Conservation (phyloP, 2,113 vertebrate genomes). For the Litocranius walleri region DNA sequence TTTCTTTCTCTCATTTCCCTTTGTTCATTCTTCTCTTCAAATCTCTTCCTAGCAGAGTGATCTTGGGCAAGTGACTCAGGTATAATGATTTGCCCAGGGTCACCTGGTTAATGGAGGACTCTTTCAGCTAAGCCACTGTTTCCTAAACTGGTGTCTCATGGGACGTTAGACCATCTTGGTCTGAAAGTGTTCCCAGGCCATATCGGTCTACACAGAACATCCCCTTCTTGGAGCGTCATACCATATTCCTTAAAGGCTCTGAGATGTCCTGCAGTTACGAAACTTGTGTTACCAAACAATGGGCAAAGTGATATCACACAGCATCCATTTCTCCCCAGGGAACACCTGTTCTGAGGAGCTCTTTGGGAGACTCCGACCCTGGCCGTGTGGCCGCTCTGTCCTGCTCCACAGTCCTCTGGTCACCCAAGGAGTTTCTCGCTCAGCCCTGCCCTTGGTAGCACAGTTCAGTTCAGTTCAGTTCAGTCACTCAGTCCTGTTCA, state of each 20-base stretch:
- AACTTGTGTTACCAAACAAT: background rate
- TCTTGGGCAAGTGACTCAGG: background rate
- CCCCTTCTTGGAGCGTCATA: background rate
- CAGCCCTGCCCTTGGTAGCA: background rate
- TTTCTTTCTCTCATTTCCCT: background rate
- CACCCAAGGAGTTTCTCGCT: background rate
- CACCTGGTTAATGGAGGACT: background rate
- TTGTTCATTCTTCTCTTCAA: background rate
- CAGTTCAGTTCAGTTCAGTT: too few species aligned
- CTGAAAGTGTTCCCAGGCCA: background rate
- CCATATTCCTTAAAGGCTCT: background rate
- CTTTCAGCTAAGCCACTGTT: background rate
- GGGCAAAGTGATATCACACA: background rate
- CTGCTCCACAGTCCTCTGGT: background rate
- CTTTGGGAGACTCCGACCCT: background rate
- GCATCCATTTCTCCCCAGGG: background rate
- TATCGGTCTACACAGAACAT: background rate
- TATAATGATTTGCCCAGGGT: background rate
- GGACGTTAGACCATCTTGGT: background rate
- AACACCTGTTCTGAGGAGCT: rapidly evolving
- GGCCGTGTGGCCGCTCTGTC: rapidly evolving
- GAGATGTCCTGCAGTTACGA: background rate
- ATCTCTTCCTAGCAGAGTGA: background rate
- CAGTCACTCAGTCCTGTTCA: too few species aligned
- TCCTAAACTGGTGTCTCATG: background rate